Evolutionary conservation across 2,888 invertebrate genomes (phyloP).

Genomic region (Pyrocoelia pectoralis): DNA sequence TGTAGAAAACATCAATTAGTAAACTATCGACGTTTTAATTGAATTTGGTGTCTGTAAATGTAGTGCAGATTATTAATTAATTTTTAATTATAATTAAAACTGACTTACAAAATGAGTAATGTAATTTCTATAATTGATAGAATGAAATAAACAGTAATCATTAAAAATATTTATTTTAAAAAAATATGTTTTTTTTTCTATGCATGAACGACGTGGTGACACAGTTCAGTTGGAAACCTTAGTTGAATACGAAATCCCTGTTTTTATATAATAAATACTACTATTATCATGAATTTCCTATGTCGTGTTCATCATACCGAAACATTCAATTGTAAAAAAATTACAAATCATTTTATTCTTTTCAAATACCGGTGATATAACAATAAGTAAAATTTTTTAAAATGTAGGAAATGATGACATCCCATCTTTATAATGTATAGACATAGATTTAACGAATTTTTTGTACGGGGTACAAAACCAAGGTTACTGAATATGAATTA

Average conservation of each 20-base stretch:
- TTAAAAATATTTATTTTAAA: conserved; percentile 21
- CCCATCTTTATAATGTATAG: conserved; percentile 29
- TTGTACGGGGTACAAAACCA: neutral
- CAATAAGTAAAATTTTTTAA: conserved; percentile 52
- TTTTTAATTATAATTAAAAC: neutral
- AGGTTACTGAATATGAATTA: conserved; percentile 2
- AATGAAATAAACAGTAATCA: neutral
- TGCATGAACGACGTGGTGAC: conserved; percentile 26
- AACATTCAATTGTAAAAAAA: conserved; percentile 50
- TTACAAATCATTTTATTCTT: conserved; percentile 55
- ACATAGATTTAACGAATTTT: conserved; percentile 7
- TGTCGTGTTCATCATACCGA: conserved; percentile 51
- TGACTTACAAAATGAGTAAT: conserved; percentile 17
- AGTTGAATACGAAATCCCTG: conserved; percentile 26
- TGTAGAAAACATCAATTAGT: neutral
- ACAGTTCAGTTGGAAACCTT: conserved; percentile 29
- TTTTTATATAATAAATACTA: conserved; percentile 35
- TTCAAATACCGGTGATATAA: conserved; percentile 43
- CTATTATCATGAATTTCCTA: conserved; percentile 42
- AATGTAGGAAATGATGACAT: conserved; percentile 53
- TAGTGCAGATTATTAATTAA: neutral
- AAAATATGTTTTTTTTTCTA: conserved; percentile 29
- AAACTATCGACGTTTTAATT: conserved; percentile 1
- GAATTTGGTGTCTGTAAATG: neutral
- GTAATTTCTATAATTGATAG: neutral